phyloP scores from a whole-genome alignment of 2,888 invertebrate genomes.

The Cancer borealis region DNA sequence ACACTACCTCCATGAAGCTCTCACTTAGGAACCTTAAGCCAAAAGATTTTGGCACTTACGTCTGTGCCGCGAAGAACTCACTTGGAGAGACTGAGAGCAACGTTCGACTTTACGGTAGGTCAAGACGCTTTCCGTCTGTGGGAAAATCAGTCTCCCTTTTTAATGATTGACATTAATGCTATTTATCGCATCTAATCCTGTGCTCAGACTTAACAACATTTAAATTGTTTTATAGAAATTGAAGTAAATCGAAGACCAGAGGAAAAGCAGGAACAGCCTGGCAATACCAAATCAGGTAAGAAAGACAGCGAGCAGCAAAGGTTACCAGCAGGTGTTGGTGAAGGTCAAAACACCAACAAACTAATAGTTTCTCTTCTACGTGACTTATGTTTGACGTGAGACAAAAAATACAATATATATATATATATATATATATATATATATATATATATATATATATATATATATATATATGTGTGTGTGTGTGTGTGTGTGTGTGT shows the following conservation, averaged over 20 bases:
- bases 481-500: too few relatives aligned
- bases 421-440: too few relatives aligned
- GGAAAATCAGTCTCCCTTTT: neutral
- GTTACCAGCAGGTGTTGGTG: neutral
- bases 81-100: constrained; percentile 93
- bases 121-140: neutral
- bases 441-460: too few relatives aligned
- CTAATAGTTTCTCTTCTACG: neutral
- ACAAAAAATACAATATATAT: neutral
- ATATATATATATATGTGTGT: too few relatives aligned
- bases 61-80: constrained; percentile 92
- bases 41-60: constrained; percentile 88
- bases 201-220: neutral
- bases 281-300: constrained; percentile 58
- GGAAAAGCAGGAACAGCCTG: constrained; percentile 48
- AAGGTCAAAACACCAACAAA: neutral
- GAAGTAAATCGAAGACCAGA: constrained; percentile 47
- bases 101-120: constrained; percentile 91
- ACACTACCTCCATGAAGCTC: constrained; percentile 90
- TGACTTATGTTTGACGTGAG: neutral
- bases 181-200: neutral
- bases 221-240: constrained; percentile 36
- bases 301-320: neutral
- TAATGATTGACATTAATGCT: neutral
- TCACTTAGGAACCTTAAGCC: constrained; percentile 87